Conservation (phyloP, 1,140 invertebrate species). For the Dendrolimus kikuchii region DNA sequence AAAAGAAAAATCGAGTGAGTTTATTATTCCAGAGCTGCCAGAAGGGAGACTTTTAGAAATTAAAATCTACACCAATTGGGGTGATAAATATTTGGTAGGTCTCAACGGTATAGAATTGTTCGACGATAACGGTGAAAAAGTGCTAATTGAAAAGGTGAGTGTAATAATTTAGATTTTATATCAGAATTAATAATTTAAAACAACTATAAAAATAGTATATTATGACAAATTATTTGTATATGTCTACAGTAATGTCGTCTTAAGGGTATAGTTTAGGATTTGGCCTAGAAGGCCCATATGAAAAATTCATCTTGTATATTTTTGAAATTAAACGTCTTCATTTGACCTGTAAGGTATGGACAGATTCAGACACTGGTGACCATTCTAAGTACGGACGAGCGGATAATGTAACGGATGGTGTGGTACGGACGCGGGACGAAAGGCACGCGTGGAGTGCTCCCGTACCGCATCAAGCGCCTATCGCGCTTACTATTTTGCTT, state of each 20-base stretch:
- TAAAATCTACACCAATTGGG: constrained; percentile 85
- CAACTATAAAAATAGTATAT: too few species aligned
- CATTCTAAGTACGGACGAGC: constrained; percentile 26
- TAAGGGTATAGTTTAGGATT: too few species aligned
- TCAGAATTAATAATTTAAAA: too few species aligned
- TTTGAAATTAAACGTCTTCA: neutral
- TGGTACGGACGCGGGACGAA: constrained; percentile 83
- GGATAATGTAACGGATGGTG: constrained; percentile 79
- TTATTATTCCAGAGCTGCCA: constrained; percentile 82
- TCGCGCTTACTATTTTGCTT: constrained; percentile 75
- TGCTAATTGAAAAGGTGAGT: constrained; percentile 72
- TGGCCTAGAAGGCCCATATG: neutral
- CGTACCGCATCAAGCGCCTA: constrained; percentile 71
- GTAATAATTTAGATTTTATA: neutral
- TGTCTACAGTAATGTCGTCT: too few species aligned
- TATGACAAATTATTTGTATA: too few species aligned
- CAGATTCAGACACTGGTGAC: constrained; percentile 47
- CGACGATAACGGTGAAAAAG: constrained; percentile 74
- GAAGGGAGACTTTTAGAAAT: constrained; percentile 78
- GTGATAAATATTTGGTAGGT: constrained; percentile 86
- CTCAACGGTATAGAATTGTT: constrained; percentile 88
- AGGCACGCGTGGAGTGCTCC: constrained; percentile 83
- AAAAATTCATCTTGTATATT: neutral
- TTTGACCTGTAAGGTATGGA: constrained; percentile 39
- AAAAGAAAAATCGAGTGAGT: constrained; percentile 38